These are phyloP conservation scores for Eristalis pertinax DNA, from an alignment of 2,888 invertebrate genomes.

Conservation along the genomic window DNA sequence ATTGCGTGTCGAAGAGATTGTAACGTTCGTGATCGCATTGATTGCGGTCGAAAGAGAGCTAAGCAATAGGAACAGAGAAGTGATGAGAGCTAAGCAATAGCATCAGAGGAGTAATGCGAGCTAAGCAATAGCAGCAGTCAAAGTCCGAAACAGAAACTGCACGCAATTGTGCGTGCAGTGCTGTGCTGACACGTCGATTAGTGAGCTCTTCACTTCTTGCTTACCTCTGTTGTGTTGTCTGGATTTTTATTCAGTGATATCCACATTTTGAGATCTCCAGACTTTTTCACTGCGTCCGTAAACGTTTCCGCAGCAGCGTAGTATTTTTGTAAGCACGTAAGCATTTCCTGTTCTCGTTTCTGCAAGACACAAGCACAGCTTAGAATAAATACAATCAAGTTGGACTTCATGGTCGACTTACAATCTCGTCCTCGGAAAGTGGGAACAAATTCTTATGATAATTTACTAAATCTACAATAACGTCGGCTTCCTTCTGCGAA, in stretches of 20 bases:
- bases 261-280: conserved; percentile 92
- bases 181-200: too few relatives aligned
- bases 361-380: conserved; percentile 61
- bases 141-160: too few relatives aligned
- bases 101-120: too few relatives aligned
- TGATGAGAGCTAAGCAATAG: too few relatives aligned
- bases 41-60: too few relatives aligned
- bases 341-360: conserved; percentile 87
- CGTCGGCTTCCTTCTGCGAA: conserved; percentile 86
- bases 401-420: conserved; percentile 79
- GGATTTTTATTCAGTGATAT: conserved; percentile 84
- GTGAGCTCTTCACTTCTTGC: too few relatives aligned
- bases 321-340: conserved; percentile 87
- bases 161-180: too few relatives aligned
- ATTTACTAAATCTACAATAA: conserved; percentile 89
- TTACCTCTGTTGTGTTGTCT: conserved; percentile 84
- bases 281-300: conserved; percentile 85
- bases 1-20: too few relatives aligned
- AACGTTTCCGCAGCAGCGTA: conserved; percentile 85
- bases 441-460: conserved; percentile 91
- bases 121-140: too few relatives aligned
- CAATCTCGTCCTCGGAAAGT: conserved; percentile 88
- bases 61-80: too few relatives aligned
- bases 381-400: background rate
- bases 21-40: too few relatives aligned